Evolutionary conservation across 2,113 vertebrate genomes (phyloP).

Genomic region (Galeopterus variegatus): DNA sequence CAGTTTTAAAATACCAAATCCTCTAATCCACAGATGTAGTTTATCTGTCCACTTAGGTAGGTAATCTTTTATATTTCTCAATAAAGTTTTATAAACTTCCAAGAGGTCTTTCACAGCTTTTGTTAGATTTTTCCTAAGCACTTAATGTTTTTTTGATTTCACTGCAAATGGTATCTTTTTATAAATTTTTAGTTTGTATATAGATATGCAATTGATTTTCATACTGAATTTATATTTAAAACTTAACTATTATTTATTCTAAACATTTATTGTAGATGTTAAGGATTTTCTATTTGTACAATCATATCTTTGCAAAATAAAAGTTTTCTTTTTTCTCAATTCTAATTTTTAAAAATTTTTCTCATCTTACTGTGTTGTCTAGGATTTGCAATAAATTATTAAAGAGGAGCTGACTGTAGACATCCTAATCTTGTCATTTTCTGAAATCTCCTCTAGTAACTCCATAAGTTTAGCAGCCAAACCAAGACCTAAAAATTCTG

Average conservation of each 20-base stretch:
- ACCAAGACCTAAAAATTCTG: conserved; percentile 92
- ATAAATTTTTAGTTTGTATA: neutral
- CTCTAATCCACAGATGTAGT: neutral
- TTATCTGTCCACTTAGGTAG: neutral
- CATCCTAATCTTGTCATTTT: conserved; percentile 86
- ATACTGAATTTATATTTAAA: neutral
- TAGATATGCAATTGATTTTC: conserved; percentile 44
- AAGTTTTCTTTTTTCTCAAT: neutral
- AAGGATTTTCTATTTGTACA: conserved; percentile 1
- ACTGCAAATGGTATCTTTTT: conserved; percentile 46
- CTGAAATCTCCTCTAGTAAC: conserved; percentile 95
- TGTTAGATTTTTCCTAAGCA: conserved; percentile 12
- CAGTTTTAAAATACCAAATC: neutral
- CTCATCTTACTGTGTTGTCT: neutral
- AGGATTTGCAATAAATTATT: conserved; percentile 32
- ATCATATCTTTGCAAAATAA: neutral
- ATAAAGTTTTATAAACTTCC: neutral
- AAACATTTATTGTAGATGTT: neutral
- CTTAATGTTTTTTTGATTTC: neutral
- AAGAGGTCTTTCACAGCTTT: neutral
- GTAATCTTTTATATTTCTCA: conserved; percentile 12
- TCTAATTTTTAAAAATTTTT: conserved; percentile 30
- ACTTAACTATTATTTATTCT: conserved; percentile 32
- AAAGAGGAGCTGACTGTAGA: neutral
- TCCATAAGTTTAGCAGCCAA: conserved; percentile 95